Percentiles rank a stretch among this genome's conserved stretches.
These are phyloP conservation scores for Asbolus verrucosus DNA, from an alignment of 1,140 invertebrate genomes.

Conservation along the genomic window DNA sequence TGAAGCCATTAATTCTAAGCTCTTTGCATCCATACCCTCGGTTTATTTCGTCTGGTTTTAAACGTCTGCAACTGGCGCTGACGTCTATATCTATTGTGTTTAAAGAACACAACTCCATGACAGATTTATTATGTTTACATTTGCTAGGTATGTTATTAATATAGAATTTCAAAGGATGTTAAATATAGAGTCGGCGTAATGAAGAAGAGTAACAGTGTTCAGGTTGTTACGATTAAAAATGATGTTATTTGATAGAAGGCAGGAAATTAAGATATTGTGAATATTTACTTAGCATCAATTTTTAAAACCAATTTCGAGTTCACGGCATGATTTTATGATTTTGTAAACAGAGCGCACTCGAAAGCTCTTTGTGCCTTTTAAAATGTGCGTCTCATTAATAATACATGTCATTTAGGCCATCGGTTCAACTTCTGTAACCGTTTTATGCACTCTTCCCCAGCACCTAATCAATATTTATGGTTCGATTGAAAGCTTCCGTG, in stretches of 20 bases:
- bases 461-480: constrained; percentile 37
- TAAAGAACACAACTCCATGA: neutral
- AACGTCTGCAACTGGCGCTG: neutral
- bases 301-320: constrained; percentile 27
- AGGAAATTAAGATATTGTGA: constrained; percentile 33
- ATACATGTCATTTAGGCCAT: constrained; percentile 37
- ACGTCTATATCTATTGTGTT: constrained; percentile 7
- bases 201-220: no score
- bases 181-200: no score
- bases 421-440: constrained; percentile 29
- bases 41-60: neutral
- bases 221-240: no score
- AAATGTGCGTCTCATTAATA: constrained; percentile 37
- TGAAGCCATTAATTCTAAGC: constrained; percentile 1
- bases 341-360: constrained; percentile 24
- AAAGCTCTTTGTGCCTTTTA: constrained; percentile 39
- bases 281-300: constrained; percentile 34
- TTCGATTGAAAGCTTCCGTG: constrained; percentile 32
- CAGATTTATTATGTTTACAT: no score
- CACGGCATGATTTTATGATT: constrained; percentile 26
- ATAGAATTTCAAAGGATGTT: no score
- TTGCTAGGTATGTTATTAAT: no score
- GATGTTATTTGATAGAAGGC: no score
- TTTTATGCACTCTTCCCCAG: constrained; percentile 30
- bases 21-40: constrained; percentile 9